phyloP scores from a whole-genome alignment of 2,797 vertebrate species.

The Pangasius sanitwongsei region DNA sequence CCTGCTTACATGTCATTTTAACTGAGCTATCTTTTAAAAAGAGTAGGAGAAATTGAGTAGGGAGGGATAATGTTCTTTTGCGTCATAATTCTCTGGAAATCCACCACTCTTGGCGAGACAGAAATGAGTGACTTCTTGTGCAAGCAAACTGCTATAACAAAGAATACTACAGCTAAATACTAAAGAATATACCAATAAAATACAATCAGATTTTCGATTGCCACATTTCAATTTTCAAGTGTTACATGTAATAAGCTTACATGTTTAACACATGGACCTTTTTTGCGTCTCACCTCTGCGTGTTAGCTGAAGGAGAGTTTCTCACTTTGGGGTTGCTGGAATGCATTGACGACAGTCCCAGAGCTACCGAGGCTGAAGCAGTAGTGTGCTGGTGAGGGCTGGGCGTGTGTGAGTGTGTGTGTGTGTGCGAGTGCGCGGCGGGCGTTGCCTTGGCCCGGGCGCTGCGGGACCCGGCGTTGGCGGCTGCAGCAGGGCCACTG shows the following conservation, averaged over 20 bases:
- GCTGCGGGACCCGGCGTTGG: conserved; percentile 71
- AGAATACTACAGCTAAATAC: not conserved
- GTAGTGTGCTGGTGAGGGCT: conserved; percentile 88
- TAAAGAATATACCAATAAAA: conserved; percentile 1
- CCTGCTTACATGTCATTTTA: conserved; percentile 34
- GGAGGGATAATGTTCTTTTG: conserved; percentile 17
- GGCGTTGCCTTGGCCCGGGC: conserved; percentile 75
- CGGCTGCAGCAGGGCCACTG: conserved; percentile 72
- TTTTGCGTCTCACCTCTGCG: conserved; percentile 85
- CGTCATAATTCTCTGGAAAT: conserved; percentile 14
- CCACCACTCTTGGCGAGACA: not conserved
- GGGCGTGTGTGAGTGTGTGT: conserved; percentile 63
- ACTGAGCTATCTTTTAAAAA: conserved; percentile 37
- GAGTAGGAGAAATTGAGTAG: conserved; percentile 38
- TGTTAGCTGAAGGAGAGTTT: conserved; percentile 98
- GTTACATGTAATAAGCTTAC: not conserved
- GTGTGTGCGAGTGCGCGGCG: conserved; percentile 47
- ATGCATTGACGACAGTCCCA: conserved; percentile 99
- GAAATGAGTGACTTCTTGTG: not conserved
- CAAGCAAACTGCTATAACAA: not conserved
- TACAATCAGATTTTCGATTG: not conserved
- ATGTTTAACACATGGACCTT: conserved; percentile 56
- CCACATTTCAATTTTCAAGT: not conserved
- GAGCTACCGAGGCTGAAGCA: conserved; percentile 84
- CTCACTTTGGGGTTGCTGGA: conserved; percentile 93